Evolutionary conservation across 2,797 vertebrate genomes (phyloP).

Genomic region (Labroides dimidiatus): DNA sequence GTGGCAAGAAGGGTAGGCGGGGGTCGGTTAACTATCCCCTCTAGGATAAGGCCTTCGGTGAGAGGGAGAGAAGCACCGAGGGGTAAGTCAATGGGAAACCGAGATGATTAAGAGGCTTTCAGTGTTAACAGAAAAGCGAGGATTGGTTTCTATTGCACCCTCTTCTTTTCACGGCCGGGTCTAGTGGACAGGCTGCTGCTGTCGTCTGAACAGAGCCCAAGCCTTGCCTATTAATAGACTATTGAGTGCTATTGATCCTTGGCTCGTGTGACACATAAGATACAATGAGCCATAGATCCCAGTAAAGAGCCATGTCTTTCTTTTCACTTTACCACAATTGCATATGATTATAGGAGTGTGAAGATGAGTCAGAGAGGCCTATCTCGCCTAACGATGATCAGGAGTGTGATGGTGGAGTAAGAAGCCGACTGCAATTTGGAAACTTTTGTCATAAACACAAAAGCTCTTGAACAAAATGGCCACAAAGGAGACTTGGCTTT

Average conservation of each 20-base stretch:
- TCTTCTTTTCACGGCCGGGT: slow-evolving; percentile 82
- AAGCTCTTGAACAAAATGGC: slow-evolving; percentile 70
- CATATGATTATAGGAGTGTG: slow-evolving; percentile 85
- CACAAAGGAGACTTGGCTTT: slow-evolving; percentile 61
- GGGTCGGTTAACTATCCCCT: slow-evolving; percentile 73
- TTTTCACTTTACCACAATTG: slow-evolving; percentile 86
- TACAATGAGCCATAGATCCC: slow-evolving; percentile 88
- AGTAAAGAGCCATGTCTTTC: slow-evolving; percentile 80
- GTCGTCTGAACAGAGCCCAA: slow-evolving; percentile 78
- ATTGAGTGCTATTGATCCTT: slow-evolving; percentile 87
- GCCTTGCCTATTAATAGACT: slow-evolving; percentile 88
- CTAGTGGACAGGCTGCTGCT: slow-evolving; percentile 79
- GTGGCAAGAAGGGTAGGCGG: slow-evolving; percentile 51
- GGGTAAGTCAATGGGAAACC: slow-evolving; percentile 85
- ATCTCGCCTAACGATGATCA: slow-evolving; percentile 61
- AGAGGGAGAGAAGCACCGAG: slow-evolving; percentile 68
- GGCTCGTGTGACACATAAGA: slow-evolving; percentile 85
- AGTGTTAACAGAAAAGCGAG: slow-evolving; percentile 85
- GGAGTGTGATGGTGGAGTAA: slow-evolving; percentile 67
- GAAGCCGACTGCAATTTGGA: slow-evolving; percentile 78
- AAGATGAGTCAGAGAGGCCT: slow-evolving; percentile 67
- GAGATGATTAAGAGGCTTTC: slow-evolving; percentile 90
- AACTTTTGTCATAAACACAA: slow-evolving; percentile 81
- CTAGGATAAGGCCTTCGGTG: slow-evolving; percentile 72
- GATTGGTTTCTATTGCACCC: slow-evolving; percentile 84